Evolutionary conservation across 1,140 invertebrate species (phyloP).

Genomic region (Lineus longissimus): DNA sequence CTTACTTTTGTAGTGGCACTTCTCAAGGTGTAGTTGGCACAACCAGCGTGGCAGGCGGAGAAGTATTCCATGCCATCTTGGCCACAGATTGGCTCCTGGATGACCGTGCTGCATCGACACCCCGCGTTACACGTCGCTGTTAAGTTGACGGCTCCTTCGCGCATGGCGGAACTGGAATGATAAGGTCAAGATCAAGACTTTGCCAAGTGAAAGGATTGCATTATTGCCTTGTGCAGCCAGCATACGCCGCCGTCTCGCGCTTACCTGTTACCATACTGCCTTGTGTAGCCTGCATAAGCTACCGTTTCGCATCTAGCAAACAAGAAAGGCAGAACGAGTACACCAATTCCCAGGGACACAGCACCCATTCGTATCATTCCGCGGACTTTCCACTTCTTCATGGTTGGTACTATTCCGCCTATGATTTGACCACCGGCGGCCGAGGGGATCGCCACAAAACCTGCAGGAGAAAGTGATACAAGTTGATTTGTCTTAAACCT

Average conservation of each 20-base stretch:
- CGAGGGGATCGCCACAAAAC: conserved; percentile 57
- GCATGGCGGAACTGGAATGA: neutral
- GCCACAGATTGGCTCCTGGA: conserved; percentile 58
- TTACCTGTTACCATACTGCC: conserved; percentile 76
- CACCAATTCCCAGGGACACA: conserved; percentile 21
- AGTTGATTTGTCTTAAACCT: too few relatives aligned
- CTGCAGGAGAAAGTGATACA: too few relatives aligned
- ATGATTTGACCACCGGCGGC: conserved; percentile 43
- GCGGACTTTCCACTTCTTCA: conserved; percentile 32
- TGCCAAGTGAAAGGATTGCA: neutral
- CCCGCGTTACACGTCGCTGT: conserved; percentile 86
- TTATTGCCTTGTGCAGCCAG: neutral
- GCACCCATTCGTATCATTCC: conserved; percentile 34
- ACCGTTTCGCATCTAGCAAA: conserved; percentile 33
- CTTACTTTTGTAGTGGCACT: conserved; percentile 7
- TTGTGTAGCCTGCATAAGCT: conserved; percentile 58
- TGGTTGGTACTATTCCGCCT: conserved; percentile 37
- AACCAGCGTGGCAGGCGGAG: conserved; percentile 88
- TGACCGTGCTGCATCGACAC: conserved; percentile 78
- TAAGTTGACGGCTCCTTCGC: neutral
- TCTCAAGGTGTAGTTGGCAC: conserved; percentile 50
- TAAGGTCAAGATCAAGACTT: neutral
- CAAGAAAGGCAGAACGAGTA: conserved; percentile 23
- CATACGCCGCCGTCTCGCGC: neutral
- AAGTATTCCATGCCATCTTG: conserved; percentile 76